Evolutionary conservation across 2,113 vertebrate species (phyloP), one percentile per base, ranked within the genome.

Genomic region (Taxidea taxus): DNA sequence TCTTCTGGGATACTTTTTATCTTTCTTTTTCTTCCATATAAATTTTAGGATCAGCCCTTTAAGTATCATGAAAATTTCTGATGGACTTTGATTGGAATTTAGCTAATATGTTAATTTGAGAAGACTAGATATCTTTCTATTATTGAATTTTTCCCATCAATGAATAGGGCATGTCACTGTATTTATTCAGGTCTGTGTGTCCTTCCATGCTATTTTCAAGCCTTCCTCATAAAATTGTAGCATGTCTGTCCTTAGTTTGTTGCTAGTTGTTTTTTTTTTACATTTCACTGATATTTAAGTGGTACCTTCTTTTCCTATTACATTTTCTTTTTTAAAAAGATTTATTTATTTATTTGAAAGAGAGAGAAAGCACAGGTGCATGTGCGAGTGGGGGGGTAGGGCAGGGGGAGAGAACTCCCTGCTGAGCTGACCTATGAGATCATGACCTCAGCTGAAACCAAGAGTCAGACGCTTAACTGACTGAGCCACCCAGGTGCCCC

Each of bases 81-180:
- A 34, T 83, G 12, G 5, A 82, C 70, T 97, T 95, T 95, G 31
- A 91, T 34, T 78, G 4, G 27, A 70, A 92, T 89, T 92, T 42
- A 70, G 31, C 56, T 89, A 72, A 27, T 80, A 14, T 54, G 47
- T 75, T n/a, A 87, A 44, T 75, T 56, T 92, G 54, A 64, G 34
- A 93, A 86, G 49, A 47, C 27, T 66, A 87, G 25, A 8, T 80
- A 78, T 81, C 20, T 81, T 92, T 82, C 56, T 92, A 56, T 39
- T 58, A 82, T 13, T 91, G 37, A 68, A 47, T 74, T 14, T 80
- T 91, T 91, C 62, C 20, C 37, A 87, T 87, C 31, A 90, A 37
- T 82, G 10, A 29, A 62, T 42, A 12, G 68, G 9, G 14, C 25
- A 51, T 56, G 62, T 91, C 31, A 23, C 39, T 64, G 70, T 16